These are phyloP conservation scores for Actenoides hombroni DNA, from an alignment of 2,113 vertebrate genomes.

Conservation along the genomic window DNA sequence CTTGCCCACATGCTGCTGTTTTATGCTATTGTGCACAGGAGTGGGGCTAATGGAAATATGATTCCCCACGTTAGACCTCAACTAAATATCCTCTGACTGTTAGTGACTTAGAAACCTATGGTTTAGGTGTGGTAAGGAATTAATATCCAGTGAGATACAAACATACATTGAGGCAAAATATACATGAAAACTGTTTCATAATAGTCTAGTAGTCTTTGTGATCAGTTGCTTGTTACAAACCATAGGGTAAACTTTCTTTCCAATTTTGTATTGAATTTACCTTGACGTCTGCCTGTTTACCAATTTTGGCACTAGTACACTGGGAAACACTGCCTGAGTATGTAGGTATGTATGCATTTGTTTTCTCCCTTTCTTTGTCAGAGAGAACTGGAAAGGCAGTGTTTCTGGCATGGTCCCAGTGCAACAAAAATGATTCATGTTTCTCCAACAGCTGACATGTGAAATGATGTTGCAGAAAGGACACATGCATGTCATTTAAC, in stretches of 20 bases:
- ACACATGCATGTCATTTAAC: not conserved
- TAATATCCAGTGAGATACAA: not conserved
- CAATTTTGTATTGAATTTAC: not conserved
- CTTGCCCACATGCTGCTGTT: not conserved
- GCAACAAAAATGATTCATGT: not conserved
- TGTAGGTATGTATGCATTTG: not conserved
- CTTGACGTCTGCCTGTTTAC: not conserved
- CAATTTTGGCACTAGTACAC: not conserved
- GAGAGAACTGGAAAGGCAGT: not conserved
- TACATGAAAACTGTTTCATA: not conserved
- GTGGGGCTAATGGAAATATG: not conserved
- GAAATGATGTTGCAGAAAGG: not conserved
- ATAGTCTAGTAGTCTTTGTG: not conserved
- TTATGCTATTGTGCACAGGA: not conserved
- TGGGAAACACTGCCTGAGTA: not conserved
- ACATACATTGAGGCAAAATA: not conserved
- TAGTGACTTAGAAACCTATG: not conserved
- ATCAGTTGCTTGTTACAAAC: not conserved
- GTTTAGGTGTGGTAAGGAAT: not conserved
- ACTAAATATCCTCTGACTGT: not conserved
- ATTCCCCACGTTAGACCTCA: not conserved
- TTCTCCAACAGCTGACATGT: not conserved
- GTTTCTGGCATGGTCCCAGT: not conserved
- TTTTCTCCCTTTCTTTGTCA: not conserved
- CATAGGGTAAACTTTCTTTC: not conserved